Percentiles rank a stretch among this genome's conserved stretches.
phyloP scores from a whole-genome alignment of 2,888 invertebrate genomes.

The Marasmarcha lunaedactyla region DNA sequence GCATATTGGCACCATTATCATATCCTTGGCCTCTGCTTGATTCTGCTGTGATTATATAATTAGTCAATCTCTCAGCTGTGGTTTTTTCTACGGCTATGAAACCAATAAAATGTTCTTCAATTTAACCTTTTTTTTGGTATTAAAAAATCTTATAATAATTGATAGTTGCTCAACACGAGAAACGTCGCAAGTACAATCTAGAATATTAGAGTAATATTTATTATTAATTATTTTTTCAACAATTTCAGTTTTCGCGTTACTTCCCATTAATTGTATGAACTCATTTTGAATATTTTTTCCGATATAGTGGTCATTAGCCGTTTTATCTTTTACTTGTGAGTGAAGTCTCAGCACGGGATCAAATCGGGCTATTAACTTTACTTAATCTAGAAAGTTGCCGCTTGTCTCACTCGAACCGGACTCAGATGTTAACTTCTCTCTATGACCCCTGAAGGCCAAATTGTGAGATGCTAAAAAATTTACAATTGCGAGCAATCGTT shows the following conservation, averaged over 20 bases:
- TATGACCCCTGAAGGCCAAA: too few relatives aligned
- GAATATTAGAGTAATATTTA: slow-evolving; percentile 11
- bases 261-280: slow-evolving; percentile 13
- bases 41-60: slow-evolving; percentile 11
- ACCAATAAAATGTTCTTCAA: slow-evolving; percentile 4
- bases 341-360: too few relatives aligned
- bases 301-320: slow-evolving; percentile 10
- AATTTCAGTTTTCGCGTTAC: slow-evolving; percentile 7
- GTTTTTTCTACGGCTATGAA: slow-evolving; percentile 8
- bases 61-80: slow-evolving; percentile 6
- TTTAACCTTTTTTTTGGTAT: slow-evolving; percentile 10
- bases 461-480: slow-evolving; percentile 11
- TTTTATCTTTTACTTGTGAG: too few relatives aligned
- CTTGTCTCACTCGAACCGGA: slow-evolving; percentile 8
- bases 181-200: slow-evolving; percentile 14
- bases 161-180: slow-evolving; percentile 13
- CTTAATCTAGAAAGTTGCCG: slow-evolving; percentile 8
- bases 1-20: too few relatives aligned
- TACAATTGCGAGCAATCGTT: too few relatives aligned
- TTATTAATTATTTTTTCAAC: slow-evolving; percentile 7
- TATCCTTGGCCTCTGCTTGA: slow-evolving; percentile 7
- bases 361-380: too few relatives aligned
- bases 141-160: slow-evolving; percentile 15
- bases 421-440: slow-evolving; percentile 8
- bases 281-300: slow-evolving; percentile 17